Evolutionary conservation across 1,140 invertebrate genomes (phyloP), one percentile per base, ranked within the genome.

Genomic region (Cataglyphis hispanica): DNA sequence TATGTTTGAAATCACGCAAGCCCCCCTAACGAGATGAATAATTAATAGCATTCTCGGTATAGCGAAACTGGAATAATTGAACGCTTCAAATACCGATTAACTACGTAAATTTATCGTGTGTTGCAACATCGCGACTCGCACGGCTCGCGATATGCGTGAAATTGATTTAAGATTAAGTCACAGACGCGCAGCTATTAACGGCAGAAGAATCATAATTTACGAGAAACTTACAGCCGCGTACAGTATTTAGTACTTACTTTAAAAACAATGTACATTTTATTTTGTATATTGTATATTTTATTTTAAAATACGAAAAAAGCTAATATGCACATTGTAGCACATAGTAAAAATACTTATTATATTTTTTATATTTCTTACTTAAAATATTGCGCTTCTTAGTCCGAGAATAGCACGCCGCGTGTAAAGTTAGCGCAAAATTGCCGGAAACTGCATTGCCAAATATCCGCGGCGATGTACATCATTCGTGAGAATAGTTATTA

Each of bases 121-220:
- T 69, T 43, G 34, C 22, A 60, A 81, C 66, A 25, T 27, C 13
- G 67, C 22, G 11, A 6, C 7, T 27, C 16, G 66, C 43, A 11
- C 37, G 31, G 5, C 43, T 63, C 50, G 69, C 43, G 25, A 88
- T 22, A 60, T 37, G 87, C 87, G 87, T 88, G 87, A 89, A 89
- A 89, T 88, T 89, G 87, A 88, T 89, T 89, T 86, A 86, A 85
- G 86, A 88, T 89, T 66, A 70, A 85, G 25, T 81, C 83, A 63
- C 83, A 83, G 40, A 8, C 46, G 67, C 74, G 77, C 72, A 70
- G 63, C 84, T 69, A 74, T 74, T 67, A 43, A 69, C 50, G 56
- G 50, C 37, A 50, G 37, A 85, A 63, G 69, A 69, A 85, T 61
- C 56, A 46, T 3, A 56, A n/a, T n/a, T 31, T 34, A 56, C 31